Evolutionary conservation across 2,113 vertebrate genomes (phyloP).

Genomic region (Micromys minutus): DNA sequence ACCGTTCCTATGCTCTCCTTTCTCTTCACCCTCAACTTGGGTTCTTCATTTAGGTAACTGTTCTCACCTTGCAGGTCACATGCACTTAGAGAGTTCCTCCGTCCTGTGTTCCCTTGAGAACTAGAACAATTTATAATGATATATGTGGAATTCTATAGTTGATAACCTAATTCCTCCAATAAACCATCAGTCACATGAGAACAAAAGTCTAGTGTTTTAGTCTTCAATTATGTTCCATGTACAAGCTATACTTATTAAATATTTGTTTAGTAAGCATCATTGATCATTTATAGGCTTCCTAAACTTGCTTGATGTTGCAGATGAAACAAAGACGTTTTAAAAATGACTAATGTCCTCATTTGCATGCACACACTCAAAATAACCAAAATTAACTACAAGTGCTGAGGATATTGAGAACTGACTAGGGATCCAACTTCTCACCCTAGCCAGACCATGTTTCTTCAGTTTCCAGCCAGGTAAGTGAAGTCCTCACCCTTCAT

Average conservation of each 20-base stretch:
- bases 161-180: not conserved
- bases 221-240: not conserved
- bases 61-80: not conserved
- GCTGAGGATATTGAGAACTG: conserved; percentile 37
- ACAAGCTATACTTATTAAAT: not conserved
- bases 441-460: not conserved
- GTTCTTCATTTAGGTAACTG: not conserved
- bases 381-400: not conserved
- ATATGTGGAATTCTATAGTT: not conserved
- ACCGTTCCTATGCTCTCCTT: not conserved
- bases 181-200: conserved; percentile 12
- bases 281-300: conserved; percentile 41
- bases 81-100: not conserved
- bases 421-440: not conserved
- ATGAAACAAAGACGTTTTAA: conserved; percentile 39
- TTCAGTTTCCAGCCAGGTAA: not conserved
- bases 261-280: conserved; percentile 48
- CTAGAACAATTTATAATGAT: not conserved
- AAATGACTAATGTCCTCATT: not conserved
- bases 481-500: not conserved
- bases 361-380: not conserved
- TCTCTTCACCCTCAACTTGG: not conserved
- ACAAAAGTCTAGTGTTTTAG: not conserved
- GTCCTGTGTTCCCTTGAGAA: not conserved
- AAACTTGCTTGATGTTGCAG: conserved; percentile 57